Base-by-base conservation (phyloP, 2,797 vertebrate species). In the Mallotus villosus region DNA sequence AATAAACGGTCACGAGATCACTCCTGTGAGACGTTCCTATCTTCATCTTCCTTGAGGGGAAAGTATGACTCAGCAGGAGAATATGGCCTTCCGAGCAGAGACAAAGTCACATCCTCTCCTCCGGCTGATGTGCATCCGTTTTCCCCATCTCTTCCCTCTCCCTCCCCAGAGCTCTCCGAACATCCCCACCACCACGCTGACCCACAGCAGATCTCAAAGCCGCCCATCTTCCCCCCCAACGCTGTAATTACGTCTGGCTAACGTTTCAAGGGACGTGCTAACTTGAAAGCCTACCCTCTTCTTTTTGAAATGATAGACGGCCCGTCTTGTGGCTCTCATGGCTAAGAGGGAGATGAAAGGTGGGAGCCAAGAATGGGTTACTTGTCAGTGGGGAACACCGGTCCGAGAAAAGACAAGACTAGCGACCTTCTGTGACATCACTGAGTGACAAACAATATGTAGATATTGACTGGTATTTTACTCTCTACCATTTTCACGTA, bases 251-350 rank as follows among this genome's bases (percentile, higher is more conserved):
- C 74, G 72, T 71, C 75, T 79, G 66, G 46, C 74, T 81, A 74
- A 82, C 70, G 46, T 85, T 90, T 83, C 79, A 88, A 84, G 82
- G 70, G 82, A 82, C 75, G 37, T 81, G 77, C 86, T 81, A 69
- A 77, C 78, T 86, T 90, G 69, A 89, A 90, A 89, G 81, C 76
- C 79, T 77, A n/a, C 58, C 70, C 82, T 84, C 70, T 78, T 87
- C 82, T 81, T 82, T 90, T 86, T 85, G 68, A 88, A 85, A 89
- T 86, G 74, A 88, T 86, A 88, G 82, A 79, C 81, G 72, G 81
- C 78, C 71, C 78, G 75, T 85, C 75, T 79, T 68, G 71, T 82
- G 77, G 80, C 81, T 74, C 72, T 69, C 25, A 57, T 61, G 57
- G 58, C 74, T 79, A 72, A 86, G 78, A 84, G 59, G 73, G 74